Evolutionary conservation across 2,888 invertebrate genomes (phyloP).

Genomic region (Andricus quercusramuli): DNA sequence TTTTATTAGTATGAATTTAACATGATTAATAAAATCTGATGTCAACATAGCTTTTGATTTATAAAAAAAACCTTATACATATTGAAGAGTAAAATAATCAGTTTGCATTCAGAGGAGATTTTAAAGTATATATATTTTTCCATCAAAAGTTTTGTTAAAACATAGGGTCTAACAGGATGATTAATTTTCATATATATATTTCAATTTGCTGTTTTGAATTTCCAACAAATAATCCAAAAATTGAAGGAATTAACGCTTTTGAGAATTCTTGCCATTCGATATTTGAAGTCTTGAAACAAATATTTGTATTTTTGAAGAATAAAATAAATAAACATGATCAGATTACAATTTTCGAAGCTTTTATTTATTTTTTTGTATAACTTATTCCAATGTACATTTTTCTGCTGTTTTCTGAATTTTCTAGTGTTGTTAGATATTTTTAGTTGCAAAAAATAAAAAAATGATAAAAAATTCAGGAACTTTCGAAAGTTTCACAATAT

Average conservation of each 20-base stretch:
- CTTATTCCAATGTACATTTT: not conserved
- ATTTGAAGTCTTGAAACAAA: not conserved
- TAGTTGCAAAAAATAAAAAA: too few species aligned
- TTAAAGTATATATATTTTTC: too few species aligned
- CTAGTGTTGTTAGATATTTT: too few species aligned
- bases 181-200: conserved; percentile 21
- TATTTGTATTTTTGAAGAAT: conserved; percentile 5
- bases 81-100: conserved; percentile 1
- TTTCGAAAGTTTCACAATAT: too few species aligned
- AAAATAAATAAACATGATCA: conserved; percentile 17
- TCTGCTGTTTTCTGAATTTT: too few species aligned
- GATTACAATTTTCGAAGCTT: not conserved
- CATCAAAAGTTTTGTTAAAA: too few species aligned
- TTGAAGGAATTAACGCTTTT: not conserved
- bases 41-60: not conserved
- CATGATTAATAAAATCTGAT: not conserved
- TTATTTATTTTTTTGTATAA: not conserved
- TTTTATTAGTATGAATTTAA: not conserved
- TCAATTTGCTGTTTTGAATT: too few species aligned
- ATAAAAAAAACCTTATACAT: conserved; percentile 3
- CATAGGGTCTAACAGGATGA: too few species aligned
- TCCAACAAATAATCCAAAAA: too few species aligned
- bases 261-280: not conserved
- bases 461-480: too few species aligned
- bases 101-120: too few species aligned